A percentile compares a stretch with the other conserved stretches of the same genome.
These are phyloP conservation scores for Oryzias melastigma DNA, from an alignment of 2,113 vertebrate species.

Conservation along the genomic window DNA sequence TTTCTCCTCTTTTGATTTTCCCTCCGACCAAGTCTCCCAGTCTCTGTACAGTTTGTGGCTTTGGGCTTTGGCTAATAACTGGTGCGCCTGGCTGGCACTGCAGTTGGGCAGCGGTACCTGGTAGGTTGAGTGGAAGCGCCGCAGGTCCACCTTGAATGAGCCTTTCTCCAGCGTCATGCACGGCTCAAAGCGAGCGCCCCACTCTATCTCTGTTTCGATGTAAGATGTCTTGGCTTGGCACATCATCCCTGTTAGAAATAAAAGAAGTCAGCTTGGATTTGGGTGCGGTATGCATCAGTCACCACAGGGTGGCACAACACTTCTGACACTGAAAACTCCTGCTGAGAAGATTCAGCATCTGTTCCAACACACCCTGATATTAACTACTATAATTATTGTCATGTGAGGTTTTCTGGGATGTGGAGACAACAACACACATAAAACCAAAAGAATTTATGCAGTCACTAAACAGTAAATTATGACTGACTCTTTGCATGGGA, in stretches of 20 bases:
- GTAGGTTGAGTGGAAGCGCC: slow-evolving; percentile 55
- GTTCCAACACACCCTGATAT: too few species aligned
- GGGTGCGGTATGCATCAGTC: slow-evolving; percentile 6
- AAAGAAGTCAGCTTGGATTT: background rate
- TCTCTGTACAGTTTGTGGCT: slow-evolving; percentile 9
- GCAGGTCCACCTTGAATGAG: slow-evolving; percentile 50
- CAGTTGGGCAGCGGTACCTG: slow-evolving; percentile 49
- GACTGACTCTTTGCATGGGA: too few species aligned
- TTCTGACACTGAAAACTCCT: too few species aligned
- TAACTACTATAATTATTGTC: too few species aligned
- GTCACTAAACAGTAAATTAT: too few species aligned
- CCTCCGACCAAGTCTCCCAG: slow-evolving; percentile 11
- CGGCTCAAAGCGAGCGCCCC: slow-evolving; percentile 50
- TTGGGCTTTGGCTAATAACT: slow-evolving; percentile 19
- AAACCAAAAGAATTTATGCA: too few species aligned
- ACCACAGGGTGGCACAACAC: slow-evolving; percentile 23
- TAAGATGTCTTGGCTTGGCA: slow-evolving; percentile 29
- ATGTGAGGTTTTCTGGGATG: too few species aligned
- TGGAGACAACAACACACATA: too few species aligned
- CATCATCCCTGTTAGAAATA: slow-evolving; percentile 32
- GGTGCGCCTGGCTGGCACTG: slow-evolving; percentile 40
- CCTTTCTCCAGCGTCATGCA: slow-evolving; percentile 53
- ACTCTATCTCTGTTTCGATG: slow-evolving; percentile 33
- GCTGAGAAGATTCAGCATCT: too few species aligned
- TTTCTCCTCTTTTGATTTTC: slow-evolving; percentile 3